phyloP scores from a whole-genome alignment of 1,140 invertebrate species.

The Chymomyza costata region DNA sequence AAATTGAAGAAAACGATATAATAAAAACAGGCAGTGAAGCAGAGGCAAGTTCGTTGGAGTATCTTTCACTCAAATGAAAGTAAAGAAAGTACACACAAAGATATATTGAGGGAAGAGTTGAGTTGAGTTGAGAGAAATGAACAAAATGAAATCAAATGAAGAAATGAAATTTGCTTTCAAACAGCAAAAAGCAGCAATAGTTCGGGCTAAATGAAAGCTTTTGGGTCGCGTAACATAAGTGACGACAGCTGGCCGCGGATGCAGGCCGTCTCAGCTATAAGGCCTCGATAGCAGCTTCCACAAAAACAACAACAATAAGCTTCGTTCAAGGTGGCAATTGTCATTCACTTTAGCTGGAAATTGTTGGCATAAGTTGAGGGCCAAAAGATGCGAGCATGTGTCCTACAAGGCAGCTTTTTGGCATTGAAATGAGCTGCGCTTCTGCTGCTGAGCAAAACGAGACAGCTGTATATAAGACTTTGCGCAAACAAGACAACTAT shows the following conservation, averaged over 20 bases:
- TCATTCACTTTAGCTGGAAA: constrained; percentile 45
- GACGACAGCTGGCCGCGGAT: constrained; percentile 51
- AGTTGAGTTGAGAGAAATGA: constrained; percentile 16
- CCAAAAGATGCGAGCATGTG: constrained; percentile 32
- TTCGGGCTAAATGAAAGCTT: constrained; percentile 58
- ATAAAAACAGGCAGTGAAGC: background rate
- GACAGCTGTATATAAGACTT: no score
- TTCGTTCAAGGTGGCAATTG: constrained; percentile 63
- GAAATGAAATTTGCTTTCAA: constrained; percentile 73
- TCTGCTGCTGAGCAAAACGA: no score
- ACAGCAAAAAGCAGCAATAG: constrained; percentile 31
- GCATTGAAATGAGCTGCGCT: constrained; percentile 39
- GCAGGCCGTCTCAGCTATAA: constrained; percentile 18
- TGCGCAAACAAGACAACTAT: no score
- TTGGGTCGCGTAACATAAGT: constrained; percentile 36
- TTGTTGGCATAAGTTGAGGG: constrained; percentile 20
- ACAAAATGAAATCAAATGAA: constrained; percentile 69
- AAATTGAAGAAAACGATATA: constrained; percentile 13
- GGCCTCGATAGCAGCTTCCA: constrained; percentile 10
- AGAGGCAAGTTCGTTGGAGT: constrained; percentile 26
- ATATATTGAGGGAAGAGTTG: constrained; percentile 1
- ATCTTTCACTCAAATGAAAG: constrained; percentile 71
- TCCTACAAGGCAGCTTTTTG: constrained; percentile 49
- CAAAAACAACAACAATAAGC: constrained; percentile 16
- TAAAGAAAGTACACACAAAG: constrained; percentile 59